Conservation (phyloP, 2,888 invertebrate species). For the Frankliniella fusca region DNA sequence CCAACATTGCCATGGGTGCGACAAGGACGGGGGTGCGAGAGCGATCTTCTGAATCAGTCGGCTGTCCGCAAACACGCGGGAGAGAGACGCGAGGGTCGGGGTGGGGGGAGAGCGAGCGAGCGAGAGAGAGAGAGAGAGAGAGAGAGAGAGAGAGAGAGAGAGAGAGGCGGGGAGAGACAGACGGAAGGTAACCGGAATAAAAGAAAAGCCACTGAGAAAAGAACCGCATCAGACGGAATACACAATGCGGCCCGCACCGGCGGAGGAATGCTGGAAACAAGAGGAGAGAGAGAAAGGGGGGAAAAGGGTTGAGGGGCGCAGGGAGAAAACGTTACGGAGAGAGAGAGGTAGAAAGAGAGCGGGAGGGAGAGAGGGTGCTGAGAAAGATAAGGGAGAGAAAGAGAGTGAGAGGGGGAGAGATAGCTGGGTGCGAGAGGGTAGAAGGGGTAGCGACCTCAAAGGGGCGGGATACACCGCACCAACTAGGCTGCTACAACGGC, state of each 20-base stretch:
- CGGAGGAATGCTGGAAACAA: background rate
- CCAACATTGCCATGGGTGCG: too few relatives aligned
- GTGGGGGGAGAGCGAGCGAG: background rate
- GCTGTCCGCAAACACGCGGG: background rate
- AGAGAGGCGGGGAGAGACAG: background rate
- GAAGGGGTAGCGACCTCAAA: too few relatives aligned
- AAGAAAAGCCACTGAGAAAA: background rate
- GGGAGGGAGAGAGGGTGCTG: background rate
- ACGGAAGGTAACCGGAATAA: too few relatives aligned
- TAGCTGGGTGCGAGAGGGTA: background rate
- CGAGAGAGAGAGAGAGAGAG: background rate
- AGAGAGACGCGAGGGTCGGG: background rate
- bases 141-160: background rate
- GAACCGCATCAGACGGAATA: slow-evolving; percentile 15
- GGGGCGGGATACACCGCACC: background rate
- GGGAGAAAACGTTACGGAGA: background rate
- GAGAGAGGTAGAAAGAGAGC: background rate
- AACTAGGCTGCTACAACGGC: background rate
- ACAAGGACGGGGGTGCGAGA: too few relatives aligned
- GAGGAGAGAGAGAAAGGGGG: slow-evolving; percentile 15
- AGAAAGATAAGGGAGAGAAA: background rate
- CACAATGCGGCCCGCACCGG: background rate
- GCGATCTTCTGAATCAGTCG: too few relatives aligned
- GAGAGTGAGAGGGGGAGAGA: background rate
- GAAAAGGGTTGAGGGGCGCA: background rate